Evolutionary conservation across 2,113 vertebrate genomes (phyloP).

Genomic region (Pseudopipra pipra): DNA sequence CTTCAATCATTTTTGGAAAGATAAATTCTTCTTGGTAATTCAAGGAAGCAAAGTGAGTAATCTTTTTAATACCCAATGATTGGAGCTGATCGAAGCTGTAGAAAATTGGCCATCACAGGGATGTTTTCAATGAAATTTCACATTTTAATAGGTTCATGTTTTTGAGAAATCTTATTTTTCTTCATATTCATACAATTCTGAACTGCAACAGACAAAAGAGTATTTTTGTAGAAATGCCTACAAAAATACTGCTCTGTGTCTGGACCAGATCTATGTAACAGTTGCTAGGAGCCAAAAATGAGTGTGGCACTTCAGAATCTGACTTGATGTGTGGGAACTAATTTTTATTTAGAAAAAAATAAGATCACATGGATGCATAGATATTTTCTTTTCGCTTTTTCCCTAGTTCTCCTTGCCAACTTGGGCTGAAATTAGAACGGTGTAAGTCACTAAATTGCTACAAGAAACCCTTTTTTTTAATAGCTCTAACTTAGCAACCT

Average conservation of each 20-base stretch:
- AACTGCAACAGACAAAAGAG: background rate
- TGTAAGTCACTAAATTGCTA: background rate
- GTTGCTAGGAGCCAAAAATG: constrained; percentile 51
- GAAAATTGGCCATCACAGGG: background rate
- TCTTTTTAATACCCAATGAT: background rate
- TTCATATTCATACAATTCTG: background rate
- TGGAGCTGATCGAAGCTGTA: background rate
- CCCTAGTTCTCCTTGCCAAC: background rate
- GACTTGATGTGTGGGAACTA: constrained; percentile 37
- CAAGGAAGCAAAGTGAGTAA: background rate
- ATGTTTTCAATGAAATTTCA: background rate
- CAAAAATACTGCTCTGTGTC: constrained; percentile 36
- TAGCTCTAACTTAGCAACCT: constrained; percentile 9
- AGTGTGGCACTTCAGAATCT: constrained; percentile 13
- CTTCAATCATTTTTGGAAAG: background rate
- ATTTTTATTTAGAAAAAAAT: constrained; percentile 49
- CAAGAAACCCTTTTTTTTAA: constrained; percentile 4
- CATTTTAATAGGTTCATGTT: background rate
- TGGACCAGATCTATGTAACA: constrained; percentile 16
- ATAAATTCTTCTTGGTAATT: background rate
- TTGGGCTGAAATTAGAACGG: constrained; percentile 28
- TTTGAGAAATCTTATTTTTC: background rate
- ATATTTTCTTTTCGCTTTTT: background rate
- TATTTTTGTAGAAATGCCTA: background rate
- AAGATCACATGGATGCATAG: background rate